phyloP scores from a whole-genome alignment of 2,888 invertebrate species.

The Kryphioiulus occultus region DNA sequence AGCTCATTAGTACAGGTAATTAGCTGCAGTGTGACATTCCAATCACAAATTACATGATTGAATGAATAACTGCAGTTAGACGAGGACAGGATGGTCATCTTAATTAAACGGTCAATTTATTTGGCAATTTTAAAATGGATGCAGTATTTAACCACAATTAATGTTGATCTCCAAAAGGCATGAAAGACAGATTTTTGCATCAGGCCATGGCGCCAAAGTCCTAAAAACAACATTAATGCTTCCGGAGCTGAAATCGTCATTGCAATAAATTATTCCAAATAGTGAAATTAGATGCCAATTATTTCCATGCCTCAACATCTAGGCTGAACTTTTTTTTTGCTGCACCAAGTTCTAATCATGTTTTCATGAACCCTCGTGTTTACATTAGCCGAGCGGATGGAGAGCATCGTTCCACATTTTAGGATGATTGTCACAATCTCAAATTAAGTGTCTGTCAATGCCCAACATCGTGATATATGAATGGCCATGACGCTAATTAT shows the following conservation, averaged over 20 bases:
- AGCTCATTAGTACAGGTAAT: too few relatives aligned
- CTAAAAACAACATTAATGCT: neutral
- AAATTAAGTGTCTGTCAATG: neutral
- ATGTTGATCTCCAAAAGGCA: neutral
- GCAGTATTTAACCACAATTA: too few relatives aligned
- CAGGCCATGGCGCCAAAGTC: neutral
- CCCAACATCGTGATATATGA: neutral
- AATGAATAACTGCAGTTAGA: neutral
- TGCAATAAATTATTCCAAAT: neutral
- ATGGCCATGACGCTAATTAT: neutral
- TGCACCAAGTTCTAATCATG: neutral
- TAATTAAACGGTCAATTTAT: neutral
- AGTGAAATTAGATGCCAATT: neutral
- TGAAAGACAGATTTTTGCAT: neutral
- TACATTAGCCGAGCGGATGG: neutral
- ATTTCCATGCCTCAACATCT: neutral
- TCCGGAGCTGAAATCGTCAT: neutral
- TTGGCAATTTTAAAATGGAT: too few relatives aligned
- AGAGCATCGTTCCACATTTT: neutral
- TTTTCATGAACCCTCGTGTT: neutral
- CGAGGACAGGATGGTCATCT: too few relatives aligned
- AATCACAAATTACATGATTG: neutral
- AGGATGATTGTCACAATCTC: neutral
- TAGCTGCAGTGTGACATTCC: too few relatives aligned
- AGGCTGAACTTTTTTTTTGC: neutral